phyloP scores from a whole-genome alignment of 2,797 vertebrate genomes.

The Erpetoichthys calabaricus region DNA sequence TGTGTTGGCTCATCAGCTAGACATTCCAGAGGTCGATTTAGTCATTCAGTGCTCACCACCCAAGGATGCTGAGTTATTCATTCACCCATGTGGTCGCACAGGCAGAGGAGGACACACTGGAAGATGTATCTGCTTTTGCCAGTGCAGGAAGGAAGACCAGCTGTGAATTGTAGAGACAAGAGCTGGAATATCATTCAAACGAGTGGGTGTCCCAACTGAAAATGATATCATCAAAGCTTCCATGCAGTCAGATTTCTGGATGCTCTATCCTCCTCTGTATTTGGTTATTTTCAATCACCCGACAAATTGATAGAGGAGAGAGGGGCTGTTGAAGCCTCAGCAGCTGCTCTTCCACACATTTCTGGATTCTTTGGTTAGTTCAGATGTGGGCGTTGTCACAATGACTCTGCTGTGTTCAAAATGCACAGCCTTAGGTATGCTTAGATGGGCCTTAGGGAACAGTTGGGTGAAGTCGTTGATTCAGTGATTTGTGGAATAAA shows the following conservation, averaged over 20 bases:
- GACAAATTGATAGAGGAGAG: slow-evolving; percentile 72
- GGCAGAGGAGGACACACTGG: slow-evolving; percentile 54
- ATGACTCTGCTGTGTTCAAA: slow-evolving; percentile 70
- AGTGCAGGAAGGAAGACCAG: slow-evolving; percentile 47
- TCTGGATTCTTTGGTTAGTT: slow-evolving; percentile 88
- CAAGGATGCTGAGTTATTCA: slow-evolving; percentile 60
- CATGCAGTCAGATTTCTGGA: too few species aligned
- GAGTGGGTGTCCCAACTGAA: slow-evolving; percentile 48
- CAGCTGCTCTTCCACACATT: slow-evolving; percentile 86
- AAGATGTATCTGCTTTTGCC: slow-evolving; percentile 56
- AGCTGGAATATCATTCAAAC: slow-evolving; percentile 60
- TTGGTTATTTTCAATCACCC: slow-evolving; percentile 67
- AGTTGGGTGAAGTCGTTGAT: slow-evolving; percentile 73
- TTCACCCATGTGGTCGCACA: slow-evolving; percentile 57
- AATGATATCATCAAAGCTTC: slow-evolving; percentile 56
- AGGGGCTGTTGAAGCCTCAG: slow-evolving; percentile 74
- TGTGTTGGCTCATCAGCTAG: slow-evolving; percentile 56
- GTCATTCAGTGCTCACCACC: slow-evolving; percentile 55
- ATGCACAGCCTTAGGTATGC: slow-evolving; percentile 71
- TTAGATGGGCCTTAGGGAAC: slow-evolving; percentile 79
- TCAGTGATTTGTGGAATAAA: slow-evolving; percentile 64
- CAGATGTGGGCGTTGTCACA: slow-evolving; percentile 71
- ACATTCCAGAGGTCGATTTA: slow-evolving; percentile 61
- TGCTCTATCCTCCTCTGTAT: slow-evolving; percentile 60
- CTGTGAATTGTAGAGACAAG: slow-evolving; percentile 49